These are phyloP conservation scores for Tinea pellionella DNA, from an alignment of 2,888 invertebrate species.

Conservation along the genomic window DNA sequence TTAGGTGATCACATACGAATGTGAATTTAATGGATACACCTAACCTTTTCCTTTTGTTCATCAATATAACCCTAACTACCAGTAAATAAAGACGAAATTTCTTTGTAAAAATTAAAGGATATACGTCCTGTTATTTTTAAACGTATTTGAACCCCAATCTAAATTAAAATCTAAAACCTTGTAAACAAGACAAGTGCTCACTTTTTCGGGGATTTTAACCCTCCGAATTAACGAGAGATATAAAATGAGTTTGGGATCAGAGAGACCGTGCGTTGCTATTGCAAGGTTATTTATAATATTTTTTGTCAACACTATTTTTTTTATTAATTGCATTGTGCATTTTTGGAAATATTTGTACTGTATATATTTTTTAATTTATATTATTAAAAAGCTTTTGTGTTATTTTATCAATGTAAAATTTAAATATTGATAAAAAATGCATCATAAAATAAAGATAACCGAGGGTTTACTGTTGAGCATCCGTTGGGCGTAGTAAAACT, in stretches of 20 bases:
- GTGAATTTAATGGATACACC: conserved; percentile 65
- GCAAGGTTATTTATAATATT: neutral
- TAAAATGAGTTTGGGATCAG: conserved; percentile 38
- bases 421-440: no score
- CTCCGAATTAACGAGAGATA: conserved; percentile 66
- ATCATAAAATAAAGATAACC: no score
- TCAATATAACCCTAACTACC: conserved; percentile 15
- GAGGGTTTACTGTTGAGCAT: no score
- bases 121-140: conserved; percentile 36
- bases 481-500: no score
- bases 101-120: neutral
- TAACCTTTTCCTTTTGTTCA: conserved; percentile 29
- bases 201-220: conserved; percentile 71
- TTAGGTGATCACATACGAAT: conserved; percentile 71
- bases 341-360: neutral
- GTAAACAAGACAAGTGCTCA: conserved; percentile 72
- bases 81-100: neutral
- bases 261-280: conserved; percentile 8
- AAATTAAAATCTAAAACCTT: conserved; percentile 73
- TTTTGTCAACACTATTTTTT: neutral
- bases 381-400: neutral
- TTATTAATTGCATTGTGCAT: neutral
- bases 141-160: conserved; percentile 56
- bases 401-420: neutral
- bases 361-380: no score